Base-by-base conservation (phyloP, 2,888 invertebrate genomes). In the Phytoseiulus persimilis region DNA sequence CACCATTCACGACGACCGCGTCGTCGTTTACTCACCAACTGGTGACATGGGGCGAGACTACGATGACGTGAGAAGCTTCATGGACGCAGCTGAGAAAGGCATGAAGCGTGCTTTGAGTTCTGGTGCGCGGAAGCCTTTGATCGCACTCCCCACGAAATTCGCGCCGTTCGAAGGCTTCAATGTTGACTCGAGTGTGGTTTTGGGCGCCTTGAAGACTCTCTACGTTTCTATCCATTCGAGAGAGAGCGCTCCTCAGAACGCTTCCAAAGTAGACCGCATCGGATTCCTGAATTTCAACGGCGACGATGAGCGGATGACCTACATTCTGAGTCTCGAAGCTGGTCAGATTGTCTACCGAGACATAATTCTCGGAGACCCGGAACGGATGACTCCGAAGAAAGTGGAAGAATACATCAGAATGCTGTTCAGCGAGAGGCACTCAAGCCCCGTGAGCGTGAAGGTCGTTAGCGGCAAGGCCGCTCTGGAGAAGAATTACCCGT, bases 191-290 rank as follows among this genome's bases (percentile, higher is more conserved):
- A 87, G 32, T 23, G 32, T 87, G 0, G 94, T 97, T 0, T 94
- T 99, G 0, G 98, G 97, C 0, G 97, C 96, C 0, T 93, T 98
- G 31, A 95, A 98, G 93, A 96, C 95, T 28, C 94, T 97, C 31
- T 98, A 98, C 94, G 95, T 96, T 92, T 96, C 97, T 89, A 93
- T 97, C 91, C 96, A 97, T 93, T 93, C 95, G 84, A 94, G 97
- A 89, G 97, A 97, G 93, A 94, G 94, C 92, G 93, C 94, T 90
- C 95, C 95, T 0, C 93, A 93, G 28, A 95, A 94, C 91, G 93
- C 93, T 83, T 93, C 93, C 91, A 95, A 94, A 92, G 93, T 95
- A 32, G 93, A 94, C 90, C 93, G 93, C 90, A 93, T 91, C 39
- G 91, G 90, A 65, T 90, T 90, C 31, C 89, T 83, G 14, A 90